phyloP scores from a whole-genome alignment of 2,113 vertebrate species.

The Circaetus gallicus region DNA sequence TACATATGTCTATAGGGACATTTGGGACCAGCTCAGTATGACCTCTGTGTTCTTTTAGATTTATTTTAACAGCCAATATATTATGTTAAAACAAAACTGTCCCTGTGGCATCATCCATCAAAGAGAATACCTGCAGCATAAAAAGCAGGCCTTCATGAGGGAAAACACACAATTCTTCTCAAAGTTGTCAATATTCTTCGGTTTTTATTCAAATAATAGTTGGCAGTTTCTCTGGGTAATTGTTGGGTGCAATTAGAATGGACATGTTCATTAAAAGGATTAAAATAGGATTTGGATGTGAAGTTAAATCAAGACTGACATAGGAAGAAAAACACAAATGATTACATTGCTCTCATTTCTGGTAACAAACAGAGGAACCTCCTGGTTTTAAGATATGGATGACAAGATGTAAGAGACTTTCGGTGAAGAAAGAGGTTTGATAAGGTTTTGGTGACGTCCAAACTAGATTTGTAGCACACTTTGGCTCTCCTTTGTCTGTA shows the following conservation, averaged over 20 bases:
- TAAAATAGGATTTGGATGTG: not conserved
- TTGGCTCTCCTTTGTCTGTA: not conserved
- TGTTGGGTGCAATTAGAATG: not conserved
- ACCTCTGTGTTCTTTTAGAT: conserved; percentile 40
- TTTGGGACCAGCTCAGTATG: conserved; percentile 8
- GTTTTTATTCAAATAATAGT: not conserved
- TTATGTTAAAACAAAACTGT: conserved; percentile 26
- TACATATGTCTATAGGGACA: conserved; percentile 31
- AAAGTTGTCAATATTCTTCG: not conserved
- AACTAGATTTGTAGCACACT: not conserved
- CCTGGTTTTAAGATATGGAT: not conserved
- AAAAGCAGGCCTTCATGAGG: not conserved
- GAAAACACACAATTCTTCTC: not conserved
- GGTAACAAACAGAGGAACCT: not conserved
- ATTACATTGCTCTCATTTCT: not conserved
- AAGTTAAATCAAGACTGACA: not conserved
- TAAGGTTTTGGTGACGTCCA: not conserved
- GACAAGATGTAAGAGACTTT: not conserved
- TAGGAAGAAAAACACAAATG: not conserved
- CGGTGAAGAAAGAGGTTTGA: not conserved
- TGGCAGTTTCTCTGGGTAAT: not conserved
- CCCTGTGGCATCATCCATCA: conserved; percentile 22
- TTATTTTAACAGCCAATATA: conserved; percentile 54
- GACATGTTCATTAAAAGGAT: not conserved
- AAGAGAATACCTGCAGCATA: not conserved